These are phyloP conservation scores for Poeciliopsis retropinna DNA, from an alignment of 2,113 vertebrate genomes.

Conservation along the genomic window DNA sequence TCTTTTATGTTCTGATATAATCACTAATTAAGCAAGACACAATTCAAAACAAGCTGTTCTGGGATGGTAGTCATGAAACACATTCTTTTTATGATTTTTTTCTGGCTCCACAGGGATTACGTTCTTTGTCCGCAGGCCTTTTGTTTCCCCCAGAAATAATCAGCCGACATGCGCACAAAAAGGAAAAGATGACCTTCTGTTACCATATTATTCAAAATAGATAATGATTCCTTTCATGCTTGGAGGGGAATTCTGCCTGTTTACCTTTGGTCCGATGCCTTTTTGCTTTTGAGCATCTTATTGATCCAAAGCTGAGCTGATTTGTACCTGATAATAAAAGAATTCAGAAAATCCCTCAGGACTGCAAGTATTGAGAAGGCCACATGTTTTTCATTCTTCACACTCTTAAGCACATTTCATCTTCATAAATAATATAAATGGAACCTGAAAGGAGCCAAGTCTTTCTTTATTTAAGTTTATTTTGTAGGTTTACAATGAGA, in stretches of 20 bases:
- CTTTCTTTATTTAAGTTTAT: background rate
- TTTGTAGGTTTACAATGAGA: background rate
- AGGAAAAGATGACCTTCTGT: constrained; percentile 29
- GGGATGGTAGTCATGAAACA: constrained; percentile 5
- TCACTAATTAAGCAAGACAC: constrained; percentile 47
- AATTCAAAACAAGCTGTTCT: constrained; percentile 26
- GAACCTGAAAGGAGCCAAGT: background rate
- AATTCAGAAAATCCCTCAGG: background rate
- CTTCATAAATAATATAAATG: background rate
- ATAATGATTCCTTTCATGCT: constrained; percentile 8
- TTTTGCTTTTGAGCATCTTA: background rate
- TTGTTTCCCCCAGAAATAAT: constrained; percentile 51
- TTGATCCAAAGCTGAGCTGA: constrained; percentile 9
- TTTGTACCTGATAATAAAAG: background rate
- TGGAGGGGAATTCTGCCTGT: background rate
- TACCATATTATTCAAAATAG: constrained; percentile 21
- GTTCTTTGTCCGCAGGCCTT: constrained; percentile 29
- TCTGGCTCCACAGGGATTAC: constrained; percentile 25
- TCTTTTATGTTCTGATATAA: constrained; percentile 37
- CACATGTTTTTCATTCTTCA: background rate
- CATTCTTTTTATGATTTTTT: constrained; percentile 9
- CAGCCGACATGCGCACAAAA: constrained; percentile 38
- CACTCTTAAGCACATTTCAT: background rate
- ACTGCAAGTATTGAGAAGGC: background rate
- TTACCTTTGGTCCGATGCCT: constrained; percentile 2